A percentile compares a stretch with the other conserved stretches of the same genome.
These are phyloP conservation scores for Thaumetopoea pityocampa DNA, from an alignment of 1,140 invertebrate genomes.

Conservation along the genomic window DNA sequence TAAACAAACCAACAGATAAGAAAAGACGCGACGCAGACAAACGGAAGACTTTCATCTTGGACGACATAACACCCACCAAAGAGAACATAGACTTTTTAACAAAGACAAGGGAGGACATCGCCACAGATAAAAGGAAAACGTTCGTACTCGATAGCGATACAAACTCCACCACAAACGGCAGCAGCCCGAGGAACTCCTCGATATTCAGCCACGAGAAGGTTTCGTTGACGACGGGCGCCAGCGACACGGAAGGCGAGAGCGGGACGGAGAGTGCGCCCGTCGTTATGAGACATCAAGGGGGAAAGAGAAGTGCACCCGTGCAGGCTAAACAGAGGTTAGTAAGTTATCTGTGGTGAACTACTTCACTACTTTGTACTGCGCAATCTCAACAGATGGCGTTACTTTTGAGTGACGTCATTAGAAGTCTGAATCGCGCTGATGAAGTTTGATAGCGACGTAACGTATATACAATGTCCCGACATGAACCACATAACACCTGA, in stretches of 20 bases:
- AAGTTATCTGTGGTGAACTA: background rate
- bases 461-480: too few relatives aligned
- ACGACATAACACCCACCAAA: constrained; percentile 57
- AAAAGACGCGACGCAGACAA: constrained; percentile 46
- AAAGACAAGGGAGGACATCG: constrained; percentile 32
- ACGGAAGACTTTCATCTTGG: constrained; percentile 52
- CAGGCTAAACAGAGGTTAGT: constrained; percentile 55
- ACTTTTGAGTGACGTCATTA: too few relatives aligned
- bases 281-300: constrained; percentile 41
- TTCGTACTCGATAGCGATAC: constrained; percentile 69
- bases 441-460: too few relatives aligned
- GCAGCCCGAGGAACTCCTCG: constrained; percentile 65
- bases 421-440: too few relatives aligned
- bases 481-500: too few relatives aligned
- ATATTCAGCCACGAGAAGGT: constrained; percentile 66
- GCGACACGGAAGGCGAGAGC: constrained; percentile 62
- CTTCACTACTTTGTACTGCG: too few relatives aligned
- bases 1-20: constrained; percentile 48
- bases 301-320: constrained; percentile 31
- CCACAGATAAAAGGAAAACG: constrained; percentile 57
- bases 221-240: constrained; percentile 47
- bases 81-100: constrained; percentile 53
- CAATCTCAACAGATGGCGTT: too few relatives aligned
- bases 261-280: constrained; percentile 64
- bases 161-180: constrained; percentile 66